Base-by-base conservation (phyloP, 2,888 invertebrate species). In the Didymodactylos carnosus region DNA sequence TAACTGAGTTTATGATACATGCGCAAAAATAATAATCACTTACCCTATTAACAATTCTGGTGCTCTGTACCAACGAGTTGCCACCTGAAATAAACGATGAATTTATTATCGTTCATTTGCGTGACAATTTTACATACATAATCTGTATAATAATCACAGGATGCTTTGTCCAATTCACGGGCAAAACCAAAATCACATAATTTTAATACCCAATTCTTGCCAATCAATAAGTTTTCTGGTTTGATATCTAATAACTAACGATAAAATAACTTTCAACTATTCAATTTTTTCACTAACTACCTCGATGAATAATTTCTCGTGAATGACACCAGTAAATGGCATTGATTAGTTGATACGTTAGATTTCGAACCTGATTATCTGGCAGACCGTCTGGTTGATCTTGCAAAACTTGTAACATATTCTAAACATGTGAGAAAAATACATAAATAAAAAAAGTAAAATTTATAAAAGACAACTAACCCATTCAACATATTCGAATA, bases 211-310 rank as follows among this genome's bases (percentile, higher is more conserved):
- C 79, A 81, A 76, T 80, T 78, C 75, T 80, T 80, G 72, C 81
- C 79, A 73, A 83, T 83, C 14, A 83, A 78, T 53, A 83, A 76
- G 76, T 83, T 83, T 77, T 83, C 83, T 72, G 83, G 83, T 76
- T 83, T 83, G 74, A 83, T 82, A 78, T 83, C 83, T n/a, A n/a
- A n/a, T n/a, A n/a, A n/a, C n/a, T n/a, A 82, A 79, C 35, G 77
- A 75, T 70, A 51, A 69, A 69, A 77, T 72, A 69, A 13, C 11
- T 25, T 62, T 13, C 11, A 13, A 62, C 11, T 19, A 14, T 11
- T 11, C 13, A 23, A 25, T 13, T 62, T 29, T 14, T 62, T 46
- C n/a, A 14, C n/a, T 11, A 41, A 76, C n/a, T 75, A 82, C 82
- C 82, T 78, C 82, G 79, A 77, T 82, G 82, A 71, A 82, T 81